A percentile compares a stretch with the other conserved stretches of the same genome.
Evolutionary conservation across 2,797 vertebrate genomes (phyloP).

Genomic region (Furcifer pardalis): DNA sequence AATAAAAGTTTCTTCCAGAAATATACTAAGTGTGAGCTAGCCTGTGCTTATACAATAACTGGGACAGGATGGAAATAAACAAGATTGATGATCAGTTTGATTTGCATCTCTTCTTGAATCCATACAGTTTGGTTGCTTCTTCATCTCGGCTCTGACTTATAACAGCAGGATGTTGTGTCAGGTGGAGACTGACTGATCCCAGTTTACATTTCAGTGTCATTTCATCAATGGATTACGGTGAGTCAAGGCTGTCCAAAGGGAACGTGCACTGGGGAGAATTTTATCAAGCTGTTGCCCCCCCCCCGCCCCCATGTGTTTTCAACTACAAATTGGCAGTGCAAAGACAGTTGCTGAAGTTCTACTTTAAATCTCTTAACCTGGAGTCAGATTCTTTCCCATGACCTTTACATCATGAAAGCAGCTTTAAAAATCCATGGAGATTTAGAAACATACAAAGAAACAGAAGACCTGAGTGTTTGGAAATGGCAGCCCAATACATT

Average conservation of each 20-base stretch:
- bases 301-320: background rate
- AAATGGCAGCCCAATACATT: background rate
- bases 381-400: background rate
- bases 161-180: background rate
- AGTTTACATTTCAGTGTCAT: constrained; percentile 20
- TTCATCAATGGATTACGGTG: constrained; percentile 42
- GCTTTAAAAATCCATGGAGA: background rate
- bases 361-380: constrained; percentile 26
- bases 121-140: constrained; percentile 18
- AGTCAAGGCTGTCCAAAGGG: constrained; percentile 38
- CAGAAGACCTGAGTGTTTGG: background rate
- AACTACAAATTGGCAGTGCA: background rate
- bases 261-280: rapidly evolving
- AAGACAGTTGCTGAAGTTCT: constrained; percentile 41
- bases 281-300: background rate
- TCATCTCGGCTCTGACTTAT: constrained; percentile 41
- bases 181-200: constrained; percentile 31
- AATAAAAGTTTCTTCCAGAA: background rate
- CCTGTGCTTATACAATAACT: background rate
- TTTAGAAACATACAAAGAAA: background rate
- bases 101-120: constrained; percentile 19
- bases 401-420: background rate
- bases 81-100: background rate
- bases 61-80: background rate
- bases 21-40: background rate